These are phyloP conservation scores for Argyra leucocephala DNA, from an alignment of 2,888 invertebrate genomes.

Conservation along the genomic window DNA sequence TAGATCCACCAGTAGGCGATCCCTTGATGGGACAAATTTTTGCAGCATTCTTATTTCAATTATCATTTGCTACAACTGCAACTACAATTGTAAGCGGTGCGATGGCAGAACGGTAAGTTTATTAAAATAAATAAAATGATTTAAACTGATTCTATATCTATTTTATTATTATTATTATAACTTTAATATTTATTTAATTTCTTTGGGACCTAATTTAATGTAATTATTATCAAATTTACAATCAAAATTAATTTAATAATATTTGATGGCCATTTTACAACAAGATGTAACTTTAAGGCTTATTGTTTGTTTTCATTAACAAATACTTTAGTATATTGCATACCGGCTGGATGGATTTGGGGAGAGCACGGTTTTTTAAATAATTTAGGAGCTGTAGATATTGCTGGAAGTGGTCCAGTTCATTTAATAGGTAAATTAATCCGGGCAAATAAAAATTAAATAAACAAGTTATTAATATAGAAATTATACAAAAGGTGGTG, in stretches of 20 bases:
- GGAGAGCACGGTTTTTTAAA: slow-evolving; percentile 78
- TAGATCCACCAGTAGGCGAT: slow-evolving; percentile 66
- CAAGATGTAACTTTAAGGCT: slow-evolving; percentile 83
- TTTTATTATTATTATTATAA: too few relatives aligned
- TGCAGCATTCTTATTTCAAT: slow-evolving; percentile 80
- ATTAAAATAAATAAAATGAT: background rate
- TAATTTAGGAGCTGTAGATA: slow-evolving; percentile 77
- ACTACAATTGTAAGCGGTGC: slow-evolving; percentile 90
- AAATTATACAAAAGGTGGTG: slow-evolving; percentile 50
- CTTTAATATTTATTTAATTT: too few relatives aligned
- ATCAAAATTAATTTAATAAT: too few relatives aligned
- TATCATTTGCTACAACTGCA: slow-evolving; percentile 76
- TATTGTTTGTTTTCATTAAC: slow-evolving; percentile 82
- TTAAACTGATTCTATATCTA: too few relatives aligned
- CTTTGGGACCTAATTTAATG: too few relatives aligned
- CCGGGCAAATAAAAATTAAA: too few relatives aligned
- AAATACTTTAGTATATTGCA: slow-evolving; percentile 82
- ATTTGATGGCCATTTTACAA: too few relatives aligned
- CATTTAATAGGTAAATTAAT: slow-evolving; percentile 77
- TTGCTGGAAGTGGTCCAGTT: slow-evolving; percentile 85
- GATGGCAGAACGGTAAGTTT: slow-evolving; percentile 76
- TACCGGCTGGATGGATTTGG: slow-evolving; percentile 93
- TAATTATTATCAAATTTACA: too few relatives aligned
- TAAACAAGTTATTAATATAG: slow-evolving; percentile 3
- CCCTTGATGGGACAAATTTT: slow-evolving; percentile 75